Percentiles rank a stretch among this genome's conserved stretches.
phyloP scores from a whole-genome alignment of 1,140 invertebrate genomes.

The Medauroidea extradentata region DNA sequence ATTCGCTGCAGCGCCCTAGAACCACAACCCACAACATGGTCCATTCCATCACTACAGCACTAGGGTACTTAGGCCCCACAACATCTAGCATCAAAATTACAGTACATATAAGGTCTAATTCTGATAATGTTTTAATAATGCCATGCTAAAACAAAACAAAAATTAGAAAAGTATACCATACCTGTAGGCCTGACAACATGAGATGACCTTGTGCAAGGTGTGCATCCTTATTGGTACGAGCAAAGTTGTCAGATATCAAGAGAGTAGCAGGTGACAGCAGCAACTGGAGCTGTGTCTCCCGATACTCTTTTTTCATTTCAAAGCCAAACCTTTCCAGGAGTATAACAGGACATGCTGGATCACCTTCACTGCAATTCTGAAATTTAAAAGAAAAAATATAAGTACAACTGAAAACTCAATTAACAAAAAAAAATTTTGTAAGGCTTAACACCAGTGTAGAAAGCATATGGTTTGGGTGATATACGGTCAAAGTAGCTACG shows the following conservation, averaged over 20 bases:
- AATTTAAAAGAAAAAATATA: slow-evolving; percentile 25
- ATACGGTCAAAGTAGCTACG: too few species aligned
- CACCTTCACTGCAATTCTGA: slow-evolving; percentile 75
- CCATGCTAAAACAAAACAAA: neutral
- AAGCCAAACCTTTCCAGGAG: slow-evolving; percentile 89
- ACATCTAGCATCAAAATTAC: too few species aligned
- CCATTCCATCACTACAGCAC: too few species aligned
- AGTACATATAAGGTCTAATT: neutral
- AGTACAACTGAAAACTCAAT: too few species aligned
- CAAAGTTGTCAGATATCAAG: slow-evolving; percentile 67
- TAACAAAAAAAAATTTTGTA: too few species aligned
- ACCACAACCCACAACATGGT: too few species aligned
- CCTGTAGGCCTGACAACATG: slow-evolving; percentile 83
- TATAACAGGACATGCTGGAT: slow-evolving; percentile 86
- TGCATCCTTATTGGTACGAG: slow-evolving; percentile 59
- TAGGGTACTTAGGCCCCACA: too few species aligned
- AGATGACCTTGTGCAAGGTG: slow-evolving; percentile 86
- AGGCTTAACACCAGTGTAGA: too few species aligned
- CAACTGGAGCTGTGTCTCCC: slow-evolving; percentile 87
- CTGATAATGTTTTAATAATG: neutral
- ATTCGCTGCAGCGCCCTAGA: too few species aligned
- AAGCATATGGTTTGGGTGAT: too few species aligned
- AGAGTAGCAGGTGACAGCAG: slow-evolving; percentile 85
- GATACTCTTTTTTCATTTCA: slow-evolving; percentile 92
- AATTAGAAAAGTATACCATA: neutral